Conservation (phyloP, 2,113 vertebrate species). For the Oreamnos americanus region DNA sequence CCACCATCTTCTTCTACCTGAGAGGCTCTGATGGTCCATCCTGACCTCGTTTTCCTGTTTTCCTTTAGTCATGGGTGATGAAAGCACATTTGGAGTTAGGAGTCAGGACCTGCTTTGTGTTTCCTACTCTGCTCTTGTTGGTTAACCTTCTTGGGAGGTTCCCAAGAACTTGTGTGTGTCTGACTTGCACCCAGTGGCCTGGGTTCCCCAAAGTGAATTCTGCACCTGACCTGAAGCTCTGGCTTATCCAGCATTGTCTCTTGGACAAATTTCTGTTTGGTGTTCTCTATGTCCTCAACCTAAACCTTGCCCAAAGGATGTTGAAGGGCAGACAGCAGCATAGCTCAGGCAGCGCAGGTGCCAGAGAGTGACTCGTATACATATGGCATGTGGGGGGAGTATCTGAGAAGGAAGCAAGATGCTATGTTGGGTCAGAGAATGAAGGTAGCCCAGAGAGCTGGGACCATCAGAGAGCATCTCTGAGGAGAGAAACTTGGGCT, state of each 20-base stretch:
- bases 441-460: not conserved
- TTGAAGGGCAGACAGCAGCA: accelerated
- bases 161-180: not conserved
- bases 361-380: accelerated
- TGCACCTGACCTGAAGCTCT: not conserved
- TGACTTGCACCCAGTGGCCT: not conserved
- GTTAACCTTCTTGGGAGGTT: not conserved
- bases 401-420: accelerated
- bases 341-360: accelerated
- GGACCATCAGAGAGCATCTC: accelerated
- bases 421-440: not conserved
- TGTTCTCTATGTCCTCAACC: not conserved
- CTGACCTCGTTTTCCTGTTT: not conserved
- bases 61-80: not conserved
- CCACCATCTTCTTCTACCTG: not conserved
- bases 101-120: not conserved
- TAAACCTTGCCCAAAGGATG: not conserved
- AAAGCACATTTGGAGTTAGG: accelerated
- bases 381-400: accelerated
- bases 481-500: not conserved
- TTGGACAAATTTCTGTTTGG: not conserved
- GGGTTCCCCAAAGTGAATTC: not conserved
- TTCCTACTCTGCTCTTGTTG: not conserved
- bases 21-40: not conserved
- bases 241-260: not conserved